Conservation (phyloP, 2,888 invertebrate genomes). For the Mechanitis mazaeus region DNA sequence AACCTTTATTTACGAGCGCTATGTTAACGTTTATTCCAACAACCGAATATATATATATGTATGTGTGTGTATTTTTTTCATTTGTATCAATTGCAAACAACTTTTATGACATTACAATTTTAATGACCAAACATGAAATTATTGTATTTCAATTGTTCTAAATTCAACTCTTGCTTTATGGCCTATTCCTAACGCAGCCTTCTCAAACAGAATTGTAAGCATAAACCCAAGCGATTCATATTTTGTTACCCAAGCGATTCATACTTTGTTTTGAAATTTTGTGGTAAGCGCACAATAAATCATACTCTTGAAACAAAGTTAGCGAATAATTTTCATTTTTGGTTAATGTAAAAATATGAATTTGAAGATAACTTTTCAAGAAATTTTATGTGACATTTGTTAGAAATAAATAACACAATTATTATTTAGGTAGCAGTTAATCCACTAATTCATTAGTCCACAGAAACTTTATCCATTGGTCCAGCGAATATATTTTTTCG, state of each 20-base stretch:
- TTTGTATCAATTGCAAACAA: too few relatives aligned
- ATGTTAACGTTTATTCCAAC: conserved; percentile 22
- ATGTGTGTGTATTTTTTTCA: too few relatives aligned
- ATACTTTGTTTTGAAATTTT: conserved; percentile 64
- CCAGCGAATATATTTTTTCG: too few relatives aligned
- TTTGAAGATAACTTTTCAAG: conserved; percentile 59
- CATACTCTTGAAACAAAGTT: conserved; percentile 56
- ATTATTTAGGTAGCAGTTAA: too few relatives aligned
- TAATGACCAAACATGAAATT: too few relatives aligned
- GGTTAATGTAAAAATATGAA: conserved; percentile 70
- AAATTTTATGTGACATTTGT: conserved; percentile 38
- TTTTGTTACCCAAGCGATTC: conserved; percentile 56
- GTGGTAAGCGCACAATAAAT: conserved; percentile 73
- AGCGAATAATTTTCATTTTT: conserved; percentile 74
- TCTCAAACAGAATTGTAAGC: neutral
- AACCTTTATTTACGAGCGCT: conserved; percentile 56
- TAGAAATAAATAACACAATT: too few relatives aligned
- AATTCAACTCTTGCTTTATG: neutral
- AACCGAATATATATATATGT: neutral
- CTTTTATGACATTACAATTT: too few relatives aligned
- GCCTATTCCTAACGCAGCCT: neutral
- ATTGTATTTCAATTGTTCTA: neutral
- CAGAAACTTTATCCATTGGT: too few relatives aligned
- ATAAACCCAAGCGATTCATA: conserved; percentile 50
- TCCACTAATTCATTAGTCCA: too few relatives aligned